phyloP scores from a whole-genome alignment of 2,888 invertebrate genomes.

The Ernsta delagoae region DNA sequence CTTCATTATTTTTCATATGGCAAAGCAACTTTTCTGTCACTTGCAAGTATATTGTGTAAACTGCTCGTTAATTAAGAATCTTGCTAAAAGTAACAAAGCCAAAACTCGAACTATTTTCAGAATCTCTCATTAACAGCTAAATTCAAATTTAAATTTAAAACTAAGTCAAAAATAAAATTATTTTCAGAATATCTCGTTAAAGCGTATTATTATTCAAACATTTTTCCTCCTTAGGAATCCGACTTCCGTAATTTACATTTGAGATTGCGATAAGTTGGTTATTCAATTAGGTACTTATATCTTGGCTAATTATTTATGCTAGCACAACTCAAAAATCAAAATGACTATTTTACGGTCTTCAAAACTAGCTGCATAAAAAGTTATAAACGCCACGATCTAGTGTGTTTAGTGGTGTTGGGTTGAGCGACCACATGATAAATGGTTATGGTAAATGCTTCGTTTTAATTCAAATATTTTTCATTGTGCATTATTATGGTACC shows the following conservation, averaged over 20 bases:
- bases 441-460: background rate
- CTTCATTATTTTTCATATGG: conserved; percentile 28
- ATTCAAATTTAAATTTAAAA: too few relatives aligned
- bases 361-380: conserved; percentile 15
- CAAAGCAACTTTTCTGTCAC: conserved; percentile 21
- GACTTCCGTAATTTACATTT: conserved; percentile 10
- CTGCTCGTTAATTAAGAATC: background rate
- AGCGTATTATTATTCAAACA: background rate
- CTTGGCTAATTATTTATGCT: conserved; percentile 8
- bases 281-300: too few relatives aligned
- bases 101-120: background rate
- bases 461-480: conserved; percentile 13
- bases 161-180: background rate
- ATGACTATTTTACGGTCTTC: conserved; percentile 22
- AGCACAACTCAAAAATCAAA: conserved; percentile 15
- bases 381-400: conserved; percentile 6
- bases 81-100: background rate
- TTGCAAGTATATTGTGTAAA: background rate
- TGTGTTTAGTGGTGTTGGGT: conserved; percentile 18
- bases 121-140: too few relatives aligned
- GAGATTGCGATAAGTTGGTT: conserved; percentile 12
- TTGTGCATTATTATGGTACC: conserved; percentile 2
- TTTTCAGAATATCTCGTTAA: background rate
- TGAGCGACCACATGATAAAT: conserved; percentile 12
- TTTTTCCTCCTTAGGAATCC: conserved; percentile 7